These are phyloP conservation scores for Erebia ligea DNA, from an alignment of 2,888 invertebrate species.

Conservation along the genomic window DNA sequence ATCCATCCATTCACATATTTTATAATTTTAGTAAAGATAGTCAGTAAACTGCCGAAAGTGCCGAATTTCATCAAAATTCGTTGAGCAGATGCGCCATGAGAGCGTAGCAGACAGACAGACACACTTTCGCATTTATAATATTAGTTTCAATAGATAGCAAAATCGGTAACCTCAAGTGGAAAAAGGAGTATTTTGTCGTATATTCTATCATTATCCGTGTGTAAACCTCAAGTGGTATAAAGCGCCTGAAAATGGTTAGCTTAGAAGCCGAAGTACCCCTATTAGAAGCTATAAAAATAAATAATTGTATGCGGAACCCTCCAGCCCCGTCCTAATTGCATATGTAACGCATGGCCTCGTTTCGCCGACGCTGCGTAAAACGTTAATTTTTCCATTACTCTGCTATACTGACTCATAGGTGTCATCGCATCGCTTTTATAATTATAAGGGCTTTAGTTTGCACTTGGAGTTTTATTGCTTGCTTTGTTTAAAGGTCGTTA, in stretches of 20 bases:
- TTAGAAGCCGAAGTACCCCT: background rate
- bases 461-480: conserved; percentile 1
- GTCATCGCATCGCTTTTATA: conserved; percentile 17
- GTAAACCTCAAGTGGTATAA: background rate
- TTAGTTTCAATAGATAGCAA: too few relatives aligned
- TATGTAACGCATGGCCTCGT: conserved; percentile 27
- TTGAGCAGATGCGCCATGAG: too few relatives aligned
- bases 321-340: conserved; percentile 19
- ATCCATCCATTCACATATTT: too few relatives aligned
- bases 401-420: conserved; percentile 27
- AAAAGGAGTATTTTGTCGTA: too few relatives aligned
- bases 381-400: conserved; percentile 40
- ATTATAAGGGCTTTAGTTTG: background rate
- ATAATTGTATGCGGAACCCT: conserved; percentile 29
- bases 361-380: conserved; percentile 38
- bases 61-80: too few relatives aligned
- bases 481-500: background rate
- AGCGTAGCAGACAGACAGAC: too few relatives aligned
- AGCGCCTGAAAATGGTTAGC: background rate
- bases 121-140: too few relatives aligned
- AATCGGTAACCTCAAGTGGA: too few relatives aligned
- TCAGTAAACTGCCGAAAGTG: too few relatives aligned
- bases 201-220: background rate
- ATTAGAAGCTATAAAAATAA: background rate
- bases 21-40: too few relatives aligned